phyloP scores from a whole-genome alignment of 2,888 invertebrate species.

The Caenorhabditis macrosperma region DNA sequence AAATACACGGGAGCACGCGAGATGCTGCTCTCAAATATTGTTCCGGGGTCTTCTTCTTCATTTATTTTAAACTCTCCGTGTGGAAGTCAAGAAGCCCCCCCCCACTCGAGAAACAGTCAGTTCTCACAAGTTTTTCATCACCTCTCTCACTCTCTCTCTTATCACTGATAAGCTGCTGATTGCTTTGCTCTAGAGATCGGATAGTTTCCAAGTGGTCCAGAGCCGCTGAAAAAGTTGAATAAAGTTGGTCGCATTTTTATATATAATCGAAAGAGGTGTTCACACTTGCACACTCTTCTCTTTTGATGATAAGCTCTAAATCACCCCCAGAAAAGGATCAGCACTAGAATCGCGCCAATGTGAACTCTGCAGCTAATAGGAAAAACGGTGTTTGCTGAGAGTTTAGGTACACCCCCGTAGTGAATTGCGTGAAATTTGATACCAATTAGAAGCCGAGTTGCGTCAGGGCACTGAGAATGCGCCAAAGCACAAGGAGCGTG shows the following conservation, averaged over 20 bases:
- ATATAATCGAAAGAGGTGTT: background rate
- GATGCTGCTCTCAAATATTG: conserved; percentile 19
- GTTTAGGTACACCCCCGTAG: too few relatives aligned
- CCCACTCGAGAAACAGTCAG: background rate
- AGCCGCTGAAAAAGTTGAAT: too few relatives aligned
- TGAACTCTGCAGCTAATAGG: too few relatives aligned
- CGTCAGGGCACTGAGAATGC: too few relatives aligned
- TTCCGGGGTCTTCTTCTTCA: conserved; percentile 18
- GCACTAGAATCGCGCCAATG: too few relatives aligned
- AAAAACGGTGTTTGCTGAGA: too few relatives aligned
- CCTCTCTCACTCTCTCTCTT: conserved; percentile 10
- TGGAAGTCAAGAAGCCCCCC: conserved; percentile 5
- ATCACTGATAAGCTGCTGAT: background rate
- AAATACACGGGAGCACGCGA: conserved; percentile 19
- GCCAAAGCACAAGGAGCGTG: too few relatives aligned
- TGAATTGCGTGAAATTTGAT: too few relatives aligned
- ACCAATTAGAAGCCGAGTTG: too few relatives aligned
- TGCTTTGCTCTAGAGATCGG: conserved; percentile 11
- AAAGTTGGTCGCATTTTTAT: background rate
- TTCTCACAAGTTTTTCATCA: background rate
- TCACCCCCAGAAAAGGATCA: background rate
- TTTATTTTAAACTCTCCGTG: conserved; percentile 5
- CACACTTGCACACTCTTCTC: too few relatives aligned
- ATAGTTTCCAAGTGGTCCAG: background rate
- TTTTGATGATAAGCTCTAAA: background rate